Percentiles rank a stretch among this genome's conserved stretches.
phyloP scores from a whole-genome alignment of 2,113 vertebrate species.

The Bubo scandiacus region DNA sequence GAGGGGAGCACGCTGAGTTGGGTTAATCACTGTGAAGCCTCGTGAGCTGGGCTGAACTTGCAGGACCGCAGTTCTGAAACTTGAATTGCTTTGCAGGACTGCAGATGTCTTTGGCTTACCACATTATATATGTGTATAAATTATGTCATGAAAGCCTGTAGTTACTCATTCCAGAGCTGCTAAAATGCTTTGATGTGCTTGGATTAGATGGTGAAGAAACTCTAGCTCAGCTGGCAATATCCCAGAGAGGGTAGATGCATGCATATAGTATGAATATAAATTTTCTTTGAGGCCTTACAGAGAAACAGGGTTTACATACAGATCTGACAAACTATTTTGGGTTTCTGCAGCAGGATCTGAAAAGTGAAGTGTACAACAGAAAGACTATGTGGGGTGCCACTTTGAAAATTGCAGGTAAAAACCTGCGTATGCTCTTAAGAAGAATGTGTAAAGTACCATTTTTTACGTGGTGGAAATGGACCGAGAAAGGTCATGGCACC shows the following conservation, averaged over 20 bases:
- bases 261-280: conserved; percentile 8
- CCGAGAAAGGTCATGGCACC: background rate
- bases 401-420: background rate
- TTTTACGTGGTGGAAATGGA: fast-evolving
- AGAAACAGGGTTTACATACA: background rate
- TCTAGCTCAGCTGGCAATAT: conserved; percentile 25
- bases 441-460: background rate
- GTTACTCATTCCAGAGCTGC: conserved; percentile 30
- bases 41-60: background rate
- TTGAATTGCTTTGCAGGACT: background rate
- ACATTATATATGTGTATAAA: conserved; percentile 41
- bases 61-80: background rate
- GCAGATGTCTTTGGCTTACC: background rate
- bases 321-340: conserved; percentile 26
- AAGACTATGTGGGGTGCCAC: background rate
- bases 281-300: conserved; percentile 53
- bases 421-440: background rate
- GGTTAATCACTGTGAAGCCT: background rate
- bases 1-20: background rate
- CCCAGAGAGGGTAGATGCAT: conserved; percentile 13
- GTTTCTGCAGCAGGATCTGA: conserved; percentile 8
- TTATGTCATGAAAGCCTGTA: conserved; percentile 21
- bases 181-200: conserved; percentile 53
- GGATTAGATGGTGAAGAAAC: conserved; percentile 43
- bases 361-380: background rate